Evolutionary conservation across 2,797 vertebrate species (phyloP), one percentile per base, ranked within the genome.

Genomic region (Morus bassanus): DNA sequence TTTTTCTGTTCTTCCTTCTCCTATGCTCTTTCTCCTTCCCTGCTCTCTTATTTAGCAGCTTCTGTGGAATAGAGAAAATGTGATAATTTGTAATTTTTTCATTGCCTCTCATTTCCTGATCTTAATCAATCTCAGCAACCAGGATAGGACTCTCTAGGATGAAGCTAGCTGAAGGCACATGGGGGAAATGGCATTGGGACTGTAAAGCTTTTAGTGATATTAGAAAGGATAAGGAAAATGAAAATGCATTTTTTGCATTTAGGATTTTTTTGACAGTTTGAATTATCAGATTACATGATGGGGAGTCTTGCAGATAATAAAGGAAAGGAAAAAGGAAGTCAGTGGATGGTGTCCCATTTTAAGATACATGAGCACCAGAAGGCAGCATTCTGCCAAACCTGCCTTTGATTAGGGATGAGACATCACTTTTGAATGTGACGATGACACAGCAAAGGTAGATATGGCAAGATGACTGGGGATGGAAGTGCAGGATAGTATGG

Each of bases 1-100:
- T 91, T 95, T 96, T 93, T 89, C 87, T 9, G 3, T 86, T 93
- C 73, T 72, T 68, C 35, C 13, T 80, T 92, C 78, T 92, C 25
- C 51, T 80, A 7, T 75, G n/a, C 18, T 63, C 57, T 53, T 92
- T 87, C 72, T 96, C 27, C 57, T 89, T 88, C 30, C 5, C n/a
- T 72, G 2, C 80, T 92, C 31, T 74, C 37, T 60, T 77, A 39
- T 27, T 89, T 50, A 96, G 60, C 19, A 43, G 65, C 61, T 95
- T 78, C 64, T 84, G 17, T 86, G 46, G 45, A 93, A 63, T 7
- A 88, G 57, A 72, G 41, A 77, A 72, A 85, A 74, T 64, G 43
- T 57, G 53, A 45, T 76, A 13, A 48, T 91, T 79, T 22, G 7
- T 56, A 22, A 13, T 27, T 88, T 91, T 84, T 85, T 63, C 51